Base-by-base conservation (phyloP, 37 sponge, comb jelly and placozoan species). In the Aphrocallistes beatrix region DNA sequence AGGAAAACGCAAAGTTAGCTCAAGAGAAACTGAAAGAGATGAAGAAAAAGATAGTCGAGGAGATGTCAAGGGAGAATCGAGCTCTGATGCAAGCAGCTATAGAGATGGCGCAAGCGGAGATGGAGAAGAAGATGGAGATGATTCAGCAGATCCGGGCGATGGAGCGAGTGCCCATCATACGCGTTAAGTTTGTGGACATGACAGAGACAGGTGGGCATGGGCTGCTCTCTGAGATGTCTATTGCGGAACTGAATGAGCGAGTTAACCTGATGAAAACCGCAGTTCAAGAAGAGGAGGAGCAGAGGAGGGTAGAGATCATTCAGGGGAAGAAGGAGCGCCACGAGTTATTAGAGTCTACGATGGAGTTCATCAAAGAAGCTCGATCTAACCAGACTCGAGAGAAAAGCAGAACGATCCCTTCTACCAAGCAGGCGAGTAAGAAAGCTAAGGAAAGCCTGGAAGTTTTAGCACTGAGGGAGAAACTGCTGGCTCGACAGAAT, bases 91-190 rank as follows among this genome's bases (percentile, higher is more conserved):
- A 84, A 36, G 90, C 82, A 86, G 95, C 96, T 25, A 84, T 97
- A 0, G 98, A 97, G 81, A 92, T 93, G 93, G 96, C 93, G 34
- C 91, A 91, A 38, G 87, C 16, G 38, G 94, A 95, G 38, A 97
- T 97, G 96, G 83, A 89, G 32, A 86, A 88, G 23, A 97, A 93
- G 85, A 86, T 87, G 45, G 92, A 97, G 51, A 87, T 97, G 89
- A 95, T 97, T 37, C 89, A 89, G 51, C 94, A 94, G 89, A 97
- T 97, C 69, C 85, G 91, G 83, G 95, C 95, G 23, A 91, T 97
- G 89, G 98, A 97, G 87, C 90, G 94, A 36, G 91, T 92, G 1
- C 94, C 94, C 0, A 85, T 95, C 50, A 82, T 90, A 1, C 87
- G 92, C 36, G 83, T 88, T 34, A 90, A 95, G 86, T 95, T 95